Evolutionary conservation across 37 sponge, comb jelly and placozoan species (phyloP), one percentile per base, ranked within the genome.

Genomic region (Eunapius fragilis): DNA sequence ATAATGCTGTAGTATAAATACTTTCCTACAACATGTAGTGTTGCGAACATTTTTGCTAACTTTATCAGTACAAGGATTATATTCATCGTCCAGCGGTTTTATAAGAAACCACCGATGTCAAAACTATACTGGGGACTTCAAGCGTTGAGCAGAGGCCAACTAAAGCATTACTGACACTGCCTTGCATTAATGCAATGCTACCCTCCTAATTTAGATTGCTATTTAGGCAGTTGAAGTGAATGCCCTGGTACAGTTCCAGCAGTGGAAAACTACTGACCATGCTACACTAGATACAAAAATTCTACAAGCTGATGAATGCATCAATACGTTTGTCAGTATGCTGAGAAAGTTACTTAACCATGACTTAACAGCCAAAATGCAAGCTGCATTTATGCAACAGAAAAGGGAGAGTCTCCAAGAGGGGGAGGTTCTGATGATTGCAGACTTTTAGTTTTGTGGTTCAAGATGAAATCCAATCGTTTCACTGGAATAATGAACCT

Each of bases 401-500:
- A 31, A 27, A 17, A 88, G 82, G 35, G 58, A 77, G 26, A 17
- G 25, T 24, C 49, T 87, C 36, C 68, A 87, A 45, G 35, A 58
- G 10, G 81, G 41, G 23, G 70, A 80, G 41, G 28, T 80, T 33
- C 26, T 80, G 24, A 76, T 83, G 26, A 81, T 76, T 74, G 75
- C 80, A 32, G 89, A 83, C 76, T 84, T 77, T 58, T n/a, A n/a
- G 68, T 36, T 86, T 86, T 79, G 67, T 86, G 27, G 50, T 86
- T 47, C 79, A 79, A 26, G 87, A 86, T 79, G 87, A 72, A 67
- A 74, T 74, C 30, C 87, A 86, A 72, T 79, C 80, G 32, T 86
- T 86, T 41, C 87, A 86, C 73, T 86, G 87, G 87, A 86, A 86
- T 38, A 86, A 86, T 41, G 30, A 32, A 37, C 87, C 79, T 79